A percentile compares a stretch with the other conserved stretches of the same genome.
These are phyloP conservation scores for Cydia strobilella DNA, from an alignment of 1,140 invertebrate genomes.

Conservation along the genomic window DNA sequence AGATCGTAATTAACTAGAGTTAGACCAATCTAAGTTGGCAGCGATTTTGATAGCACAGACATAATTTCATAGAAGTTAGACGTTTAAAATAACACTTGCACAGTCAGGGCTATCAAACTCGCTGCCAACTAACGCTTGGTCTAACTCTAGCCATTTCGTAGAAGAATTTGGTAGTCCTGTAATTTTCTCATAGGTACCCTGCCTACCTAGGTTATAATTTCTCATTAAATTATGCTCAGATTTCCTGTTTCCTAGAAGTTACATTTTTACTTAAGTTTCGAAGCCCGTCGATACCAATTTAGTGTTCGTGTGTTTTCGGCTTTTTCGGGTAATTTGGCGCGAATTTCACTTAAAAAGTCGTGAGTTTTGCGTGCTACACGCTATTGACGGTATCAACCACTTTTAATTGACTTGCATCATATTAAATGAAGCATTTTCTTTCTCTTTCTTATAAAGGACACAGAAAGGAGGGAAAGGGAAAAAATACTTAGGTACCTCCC, in stretches of 20 bases:
- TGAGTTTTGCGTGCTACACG: slow-evolving; percentile 26
- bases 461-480: too few relatives aligned
- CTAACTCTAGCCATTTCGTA: too few relatives aligned
- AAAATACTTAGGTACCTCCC: too few relatives aligned
- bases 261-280: slow-evolving; percentile 5
- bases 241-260: slow-evolving; percentile 23
- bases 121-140: too few relatives aligned
- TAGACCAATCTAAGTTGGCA: too few relatives aligned
- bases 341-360: slow-evolving; percentile 32
- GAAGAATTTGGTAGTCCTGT: too few relatives aligned
- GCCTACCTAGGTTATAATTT: background rate
- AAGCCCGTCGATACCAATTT: slow-evolving; percentile 17
- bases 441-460: background rate
- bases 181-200: too few relatives aligned
- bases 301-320: slow-evolving; percentile 7
- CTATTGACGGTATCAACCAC: slow-evolving; percentile 20
- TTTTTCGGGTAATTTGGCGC: slow-evolving; percentile 24
- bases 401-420: slow-evolving; percentile 25
- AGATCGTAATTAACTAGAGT: too few relatives aligned
- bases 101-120: too few relatives aligned
- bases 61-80: too few relatives aligned
- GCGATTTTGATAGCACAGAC: too few relatives aligned
- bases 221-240: background rate
- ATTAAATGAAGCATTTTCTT: slow-evolving; percentile 2
- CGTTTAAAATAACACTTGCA: too few relatives aligned